A percentile compares a stretch with the other conserved stretches of the same genome.
Conservation (phyloP, 2,113 vertebrate genomes). For the Desmodus rotundus region DNA sequence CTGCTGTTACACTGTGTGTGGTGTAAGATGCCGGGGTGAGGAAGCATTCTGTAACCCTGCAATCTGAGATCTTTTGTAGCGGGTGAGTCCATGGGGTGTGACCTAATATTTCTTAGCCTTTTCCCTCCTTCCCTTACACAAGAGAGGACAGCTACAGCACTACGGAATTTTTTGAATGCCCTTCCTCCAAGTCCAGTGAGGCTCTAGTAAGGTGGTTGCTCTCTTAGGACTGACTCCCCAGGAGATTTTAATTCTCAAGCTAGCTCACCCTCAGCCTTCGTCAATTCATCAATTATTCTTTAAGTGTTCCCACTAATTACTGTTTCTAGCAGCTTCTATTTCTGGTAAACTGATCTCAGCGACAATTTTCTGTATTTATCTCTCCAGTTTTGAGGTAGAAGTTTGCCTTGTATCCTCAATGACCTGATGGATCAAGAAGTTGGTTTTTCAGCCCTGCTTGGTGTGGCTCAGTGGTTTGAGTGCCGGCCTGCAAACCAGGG, state of each 20-base stretch:
- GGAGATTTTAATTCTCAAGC: background rate
- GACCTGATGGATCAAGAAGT: background rate
- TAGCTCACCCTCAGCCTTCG: background rate
- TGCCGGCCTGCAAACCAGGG: too few species aligned
- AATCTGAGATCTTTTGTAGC: background rate
- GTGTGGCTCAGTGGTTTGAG: too few species aligned
- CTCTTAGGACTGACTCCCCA: background rate
- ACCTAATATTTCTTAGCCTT: background rate
- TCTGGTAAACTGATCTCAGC: background rate
- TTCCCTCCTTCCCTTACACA: background rate
- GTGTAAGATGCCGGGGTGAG: background rate
- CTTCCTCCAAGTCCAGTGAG: background rate
- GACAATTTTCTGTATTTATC: background rate
- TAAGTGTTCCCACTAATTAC: background rate
- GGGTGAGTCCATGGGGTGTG: background rate
- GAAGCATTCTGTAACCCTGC: background rate
- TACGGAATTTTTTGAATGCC: background rate
- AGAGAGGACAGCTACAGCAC: background rate
- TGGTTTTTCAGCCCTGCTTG: background rate
- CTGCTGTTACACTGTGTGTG: background rate
- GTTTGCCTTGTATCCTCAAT: background rate
- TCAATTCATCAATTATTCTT: background rate
- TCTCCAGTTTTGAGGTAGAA: background rate
- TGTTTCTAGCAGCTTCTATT: background rate
- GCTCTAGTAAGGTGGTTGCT: background rate